phyloP scores from a whole-genome alignment of 2,113 vertebrate genomes.

The Ochotona curzoniae region DNA sequence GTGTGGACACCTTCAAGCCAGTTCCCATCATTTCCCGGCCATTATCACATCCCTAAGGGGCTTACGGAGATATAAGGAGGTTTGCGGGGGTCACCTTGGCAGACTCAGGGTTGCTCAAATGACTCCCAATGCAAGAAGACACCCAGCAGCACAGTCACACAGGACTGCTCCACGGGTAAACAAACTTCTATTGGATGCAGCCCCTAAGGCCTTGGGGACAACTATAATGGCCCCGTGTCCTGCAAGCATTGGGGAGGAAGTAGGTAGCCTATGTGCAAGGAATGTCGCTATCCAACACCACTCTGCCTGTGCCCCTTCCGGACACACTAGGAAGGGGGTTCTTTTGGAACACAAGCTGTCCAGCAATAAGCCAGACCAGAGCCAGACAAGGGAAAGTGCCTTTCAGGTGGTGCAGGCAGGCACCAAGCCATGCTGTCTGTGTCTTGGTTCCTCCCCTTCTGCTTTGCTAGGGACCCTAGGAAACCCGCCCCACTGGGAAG shows the following conservation, averaged over 20 bases:
- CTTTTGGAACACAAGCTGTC: neutral
- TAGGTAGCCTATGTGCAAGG: neutral
- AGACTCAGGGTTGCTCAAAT: neutral
- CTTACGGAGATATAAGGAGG: neutral
- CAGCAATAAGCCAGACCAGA: neutral
- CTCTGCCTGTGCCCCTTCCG: neutral
- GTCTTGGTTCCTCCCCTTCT: conserved; percentile 19
- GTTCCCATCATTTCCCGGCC: conserved; percentile 31
- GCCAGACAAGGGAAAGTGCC: conserved; percentile 45
- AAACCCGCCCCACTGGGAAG: neutral
- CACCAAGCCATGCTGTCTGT: neutral
- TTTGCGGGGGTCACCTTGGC: neutral
- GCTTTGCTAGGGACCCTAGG: conserved; percentile 12
- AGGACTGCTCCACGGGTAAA: neutral
- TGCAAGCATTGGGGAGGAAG: neutral
- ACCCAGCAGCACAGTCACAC: neutral
- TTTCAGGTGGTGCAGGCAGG: neutral
- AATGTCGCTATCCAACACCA: neutral
- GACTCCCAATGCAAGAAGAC: neutral
- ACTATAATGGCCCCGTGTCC: neutral
- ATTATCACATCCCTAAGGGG: conserved; percentile 20
- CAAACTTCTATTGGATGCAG: neutral
- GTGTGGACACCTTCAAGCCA: neutral
- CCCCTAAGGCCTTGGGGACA: neutral
- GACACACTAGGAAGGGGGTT: neutral